phyloP scores from a whole-genome alignment of 37 sponge, comb jelly and placozoan genomes.

The Ephydatia muelleri region DNA sequence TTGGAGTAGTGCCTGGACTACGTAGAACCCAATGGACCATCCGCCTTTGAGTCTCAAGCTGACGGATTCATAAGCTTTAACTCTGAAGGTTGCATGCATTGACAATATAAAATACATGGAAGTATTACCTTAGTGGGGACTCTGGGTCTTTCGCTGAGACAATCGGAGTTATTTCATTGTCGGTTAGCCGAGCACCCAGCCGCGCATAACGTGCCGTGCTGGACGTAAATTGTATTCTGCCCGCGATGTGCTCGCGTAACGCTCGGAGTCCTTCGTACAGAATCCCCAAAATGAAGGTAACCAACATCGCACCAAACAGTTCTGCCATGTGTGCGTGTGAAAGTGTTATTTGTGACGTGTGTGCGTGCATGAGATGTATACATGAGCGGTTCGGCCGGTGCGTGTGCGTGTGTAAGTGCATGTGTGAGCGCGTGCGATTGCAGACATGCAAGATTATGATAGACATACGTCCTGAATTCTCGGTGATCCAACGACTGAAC shows the following conservation, averaged over 20 bases:
- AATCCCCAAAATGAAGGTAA: not conserved
- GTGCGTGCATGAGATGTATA: too few relatives aligned
- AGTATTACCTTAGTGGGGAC: not conserved
- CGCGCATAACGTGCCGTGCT: not conserved
- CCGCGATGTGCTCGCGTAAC: not conserved
- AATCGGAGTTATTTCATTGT: not conserved
- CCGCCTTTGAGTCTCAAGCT: not conserved
- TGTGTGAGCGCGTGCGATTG: too few relatives aligned
- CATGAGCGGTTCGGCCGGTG: too few relatives aligned
- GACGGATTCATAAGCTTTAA: not conserved
- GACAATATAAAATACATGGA: not conserved
- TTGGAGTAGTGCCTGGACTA: not conserved
- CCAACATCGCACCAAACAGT: not conserved
- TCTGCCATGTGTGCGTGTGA: not conserved
- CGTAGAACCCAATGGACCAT: not conserved
- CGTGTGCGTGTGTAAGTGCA: too few relatives aligned
- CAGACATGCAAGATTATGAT: too few relatives aligned
- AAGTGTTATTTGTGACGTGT: too few relatives aligned
- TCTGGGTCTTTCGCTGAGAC: not conserved
- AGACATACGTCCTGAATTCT: not conserved
- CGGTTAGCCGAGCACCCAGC: not conserved
- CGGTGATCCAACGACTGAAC: not conserved
- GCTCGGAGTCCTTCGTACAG: not conserved
- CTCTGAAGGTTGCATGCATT: not conserved
- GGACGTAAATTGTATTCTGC: not conserved